Percentiles rank a stretch among this genome's conserved stretches.
phyloP scores from a whole-genome alignment of 2,888 invertebrate genomes.

The Tenthredo scrophulariae region DNA sequence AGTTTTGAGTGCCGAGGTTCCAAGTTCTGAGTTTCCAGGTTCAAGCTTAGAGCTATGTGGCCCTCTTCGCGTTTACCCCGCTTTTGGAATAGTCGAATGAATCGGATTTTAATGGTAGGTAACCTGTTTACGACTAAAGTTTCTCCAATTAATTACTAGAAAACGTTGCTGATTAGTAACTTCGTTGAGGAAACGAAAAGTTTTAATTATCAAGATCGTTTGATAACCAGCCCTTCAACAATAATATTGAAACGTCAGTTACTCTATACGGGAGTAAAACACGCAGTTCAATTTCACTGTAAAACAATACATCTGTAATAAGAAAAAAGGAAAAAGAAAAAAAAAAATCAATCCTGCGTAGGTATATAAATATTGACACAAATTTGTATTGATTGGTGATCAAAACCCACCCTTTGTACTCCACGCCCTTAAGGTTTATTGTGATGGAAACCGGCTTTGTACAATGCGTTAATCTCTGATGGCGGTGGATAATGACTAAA shows the following conservation, averaged over 20 bases:
- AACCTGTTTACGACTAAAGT: conserved; percentile 74
- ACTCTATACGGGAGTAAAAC: not conserved
- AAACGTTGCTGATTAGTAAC: conserved; percentile 37
- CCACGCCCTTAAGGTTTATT: not conserved
- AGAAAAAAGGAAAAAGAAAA: not conserved
- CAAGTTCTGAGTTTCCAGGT: conserved; percentile 24
- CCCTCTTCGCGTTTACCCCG: conserved; percentile 47
- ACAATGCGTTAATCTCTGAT: conserved; percentile 45
- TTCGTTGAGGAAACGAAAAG: conserved; percentile 23
- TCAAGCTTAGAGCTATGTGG: not conserved
- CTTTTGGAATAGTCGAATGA: conserved; percentile 65
- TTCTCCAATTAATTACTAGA: conserved; percentile 72
- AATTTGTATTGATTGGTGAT: conserved; percentile 50
- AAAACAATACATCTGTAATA: too few species aligned
- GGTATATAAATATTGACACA: conserved; percentile 51
- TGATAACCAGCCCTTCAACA: not conserved
- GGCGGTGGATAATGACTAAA: conserved; percentile 49
- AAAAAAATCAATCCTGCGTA: not conserved
- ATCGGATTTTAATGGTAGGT: conserved; percentile 73
- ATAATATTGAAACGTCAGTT: conserved; percentile 1
- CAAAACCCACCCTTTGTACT: conserved; percentile 53
- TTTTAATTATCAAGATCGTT: conserved; percentile 25
- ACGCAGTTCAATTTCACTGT: not conserved
- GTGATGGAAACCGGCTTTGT: conserved; percentile 42
- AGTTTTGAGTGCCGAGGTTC: conserved; percentile 63